Base-by-base conservation (phyloP, 2,797 vertebrate species). In the Serranus cabrilla region DNA sequence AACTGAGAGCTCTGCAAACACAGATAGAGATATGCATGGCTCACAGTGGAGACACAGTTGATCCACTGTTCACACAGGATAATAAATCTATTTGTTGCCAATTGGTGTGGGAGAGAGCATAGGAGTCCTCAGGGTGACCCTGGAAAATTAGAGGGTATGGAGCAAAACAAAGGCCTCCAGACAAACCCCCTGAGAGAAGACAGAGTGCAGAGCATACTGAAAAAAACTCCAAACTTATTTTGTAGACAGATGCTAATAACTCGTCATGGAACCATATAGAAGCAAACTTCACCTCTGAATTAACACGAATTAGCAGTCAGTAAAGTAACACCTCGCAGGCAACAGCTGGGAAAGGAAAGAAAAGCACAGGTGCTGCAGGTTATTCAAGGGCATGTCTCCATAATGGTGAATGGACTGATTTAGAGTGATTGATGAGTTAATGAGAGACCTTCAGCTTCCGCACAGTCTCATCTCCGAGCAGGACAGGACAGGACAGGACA, bases 381-480 rank as follows among this genome's bases (percentile, higher is more conserved):
- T 80, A 72, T 81, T 74, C 12, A 13, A 81, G 70, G 63, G 10
- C 57, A 59, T 14, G 60, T 27, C 56, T 71, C 62, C 39, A 21
- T 82, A 2, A 71, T 69, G 71, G 70, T 40, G 16, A 59, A 37
- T 23, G 51, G 66, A 55, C 71, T 72, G 58, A 64, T 79, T 84
- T 52, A 82, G 25, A 1, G 12, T 85, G 89, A 89, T 59, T 83
- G 78, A 87, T 81, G 76, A 74, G 73, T 52, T 86, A 78, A 90
- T 87, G 79, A 88, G 60, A 82, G 71, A 78, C 70, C 57, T 50
- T 13, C 18, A 71, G 62, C 68, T 79, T 86, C 79, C 60, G 4
- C 43, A 42, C 51, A 71, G 68, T 70, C 50, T 76, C 59, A 20
- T 74, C 71, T 76, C 46, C 0, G 18, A 77, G 70, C 71, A 59